Conservation (phyloP, 2,888 invertebrate genomes). For the Nebria brevicollis region DNA sequence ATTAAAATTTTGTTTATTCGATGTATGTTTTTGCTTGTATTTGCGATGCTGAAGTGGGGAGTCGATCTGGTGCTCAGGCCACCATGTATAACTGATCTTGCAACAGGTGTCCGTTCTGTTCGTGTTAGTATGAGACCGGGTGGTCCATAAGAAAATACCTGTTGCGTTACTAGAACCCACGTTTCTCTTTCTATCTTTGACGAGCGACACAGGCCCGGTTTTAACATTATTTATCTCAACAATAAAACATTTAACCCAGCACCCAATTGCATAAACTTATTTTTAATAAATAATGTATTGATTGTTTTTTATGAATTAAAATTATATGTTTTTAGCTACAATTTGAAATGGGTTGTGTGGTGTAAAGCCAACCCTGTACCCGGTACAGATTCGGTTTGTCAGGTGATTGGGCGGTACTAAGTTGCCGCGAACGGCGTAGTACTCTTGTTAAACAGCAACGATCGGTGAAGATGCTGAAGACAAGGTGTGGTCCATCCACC, state of each 20-base stretch:
- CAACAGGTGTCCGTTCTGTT: constrained; percentile 30
- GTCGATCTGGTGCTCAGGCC: not conserved
- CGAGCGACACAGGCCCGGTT: not conserved
- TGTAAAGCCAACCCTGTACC: not conserved
- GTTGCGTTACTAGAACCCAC: not conserved
- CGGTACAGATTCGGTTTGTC: constrained; percentile 1
- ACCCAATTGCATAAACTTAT: too few relatives aligned
- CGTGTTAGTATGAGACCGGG: not conserved
- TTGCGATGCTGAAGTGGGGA: too few relatives aligned
- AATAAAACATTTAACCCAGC: too few relatives aligned
- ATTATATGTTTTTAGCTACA: too few relatives aligned
- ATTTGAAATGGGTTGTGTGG: not conserved
- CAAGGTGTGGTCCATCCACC: constrained; percentile 30
- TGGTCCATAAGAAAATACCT: not conserved
- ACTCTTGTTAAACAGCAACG: not conserved
- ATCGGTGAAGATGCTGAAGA: not conserved
- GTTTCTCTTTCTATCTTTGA: not conserved
- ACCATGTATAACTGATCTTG: constrained; percentile 17
- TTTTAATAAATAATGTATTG: too few relatives aligned
- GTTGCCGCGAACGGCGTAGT: not conserved
- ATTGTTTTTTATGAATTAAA: too few relatives aligned
- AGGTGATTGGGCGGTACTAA: constrained; percentile 1
- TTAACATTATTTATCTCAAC: not conserved
- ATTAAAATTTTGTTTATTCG: too few relatives aligned
- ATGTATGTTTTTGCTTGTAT: too few relatives aligned